phyloP scores from a whole-genome alignment of 2,113 vertebrate genomes.

The Bucco capensis region DNA sequence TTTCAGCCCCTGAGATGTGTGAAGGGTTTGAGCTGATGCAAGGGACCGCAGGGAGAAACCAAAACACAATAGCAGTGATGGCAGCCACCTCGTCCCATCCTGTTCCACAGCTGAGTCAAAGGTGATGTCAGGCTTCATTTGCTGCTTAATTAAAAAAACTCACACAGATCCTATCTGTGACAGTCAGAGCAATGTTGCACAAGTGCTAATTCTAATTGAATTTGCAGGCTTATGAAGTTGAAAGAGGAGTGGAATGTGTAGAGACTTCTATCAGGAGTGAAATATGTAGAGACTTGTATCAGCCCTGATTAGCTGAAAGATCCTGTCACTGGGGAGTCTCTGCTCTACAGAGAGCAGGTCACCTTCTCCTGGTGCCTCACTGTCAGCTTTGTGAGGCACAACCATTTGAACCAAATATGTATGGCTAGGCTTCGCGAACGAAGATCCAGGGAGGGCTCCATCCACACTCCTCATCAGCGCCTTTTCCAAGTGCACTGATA shows the following conservation, averaged over 20 bases:
- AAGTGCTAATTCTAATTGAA: conserved; percentile 46
- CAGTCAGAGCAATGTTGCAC: conserved; percentile 33
- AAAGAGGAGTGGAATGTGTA: conserved; percentile 12
- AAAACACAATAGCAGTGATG: neutral
- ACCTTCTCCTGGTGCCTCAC: neutral
- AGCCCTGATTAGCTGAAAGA: neutral
- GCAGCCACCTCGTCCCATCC: neutral
- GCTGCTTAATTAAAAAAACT: conserved; percentile 62
- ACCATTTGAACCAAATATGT: neutral
- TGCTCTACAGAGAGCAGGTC: neutral
- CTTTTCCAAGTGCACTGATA: too few relatives aligned
- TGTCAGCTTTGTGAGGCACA: neutral
- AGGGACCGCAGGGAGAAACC: neutral
- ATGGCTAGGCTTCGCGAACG: too few relatives aligned
- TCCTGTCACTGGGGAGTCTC: neutral
- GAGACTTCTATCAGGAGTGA: neutral
- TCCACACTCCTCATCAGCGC: too few relatives aligned
- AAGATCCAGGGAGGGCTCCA: too few relatives aligned
- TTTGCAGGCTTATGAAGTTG: conserved; percentile 40
- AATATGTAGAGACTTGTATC: neutral
- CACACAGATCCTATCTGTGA: conserved; percentile 6
- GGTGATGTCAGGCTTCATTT: conserved; percentile 49
- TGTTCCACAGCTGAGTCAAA: neutral
- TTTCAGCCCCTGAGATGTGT: rapidly evolving
- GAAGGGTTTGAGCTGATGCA: neutral